Percentiles rank a stretch among this genome's conserved stretches.
Evolutionary conservation across 2,113 vertebrate species (phyloP).

Genomic region (Lynx canadensis): DNA sequence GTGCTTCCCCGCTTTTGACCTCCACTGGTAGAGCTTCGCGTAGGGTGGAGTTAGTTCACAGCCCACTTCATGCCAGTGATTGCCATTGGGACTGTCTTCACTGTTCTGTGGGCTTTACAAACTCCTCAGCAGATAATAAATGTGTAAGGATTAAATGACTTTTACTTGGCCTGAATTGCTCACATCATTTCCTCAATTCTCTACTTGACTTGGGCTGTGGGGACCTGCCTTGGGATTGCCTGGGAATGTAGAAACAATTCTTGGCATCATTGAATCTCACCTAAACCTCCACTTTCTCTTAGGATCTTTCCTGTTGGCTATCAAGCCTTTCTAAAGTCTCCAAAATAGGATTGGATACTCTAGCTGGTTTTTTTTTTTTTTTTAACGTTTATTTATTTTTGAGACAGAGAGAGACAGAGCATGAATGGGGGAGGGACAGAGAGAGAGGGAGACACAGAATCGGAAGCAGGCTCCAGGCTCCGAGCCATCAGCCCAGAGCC

Average conservation of each 20-base stretch:
- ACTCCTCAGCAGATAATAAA: background rate
- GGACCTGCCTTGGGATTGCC: background rate
- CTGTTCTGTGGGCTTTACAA: background rate
- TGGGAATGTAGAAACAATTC: background rate
- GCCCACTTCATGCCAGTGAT: background rate
- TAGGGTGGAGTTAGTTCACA: background rate
- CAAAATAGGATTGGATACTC: background rate
- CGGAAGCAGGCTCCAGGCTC: too few species aligned
- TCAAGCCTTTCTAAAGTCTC: background rate
- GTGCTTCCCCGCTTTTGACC: background rate
- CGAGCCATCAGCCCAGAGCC: too few species aligned
- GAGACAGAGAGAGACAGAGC: too few species aligned
- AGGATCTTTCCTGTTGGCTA: background rate
- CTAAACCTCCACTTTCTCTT: background rate
- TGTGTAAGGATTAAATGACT: background rate
- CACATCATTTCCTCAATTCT: background rate
- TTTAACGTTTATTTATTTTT: too few species aligned
- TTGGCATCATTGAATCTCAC: background rate
- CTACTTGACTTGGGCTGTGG: background rate
- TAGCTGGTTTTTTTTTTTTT: background rate
- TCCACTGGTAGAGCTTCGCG: background rate
- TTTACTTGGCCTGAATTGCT: background rate
- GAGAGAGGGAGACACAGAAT: too few species aligned
- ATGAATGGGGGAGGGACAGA: too few species aligned
- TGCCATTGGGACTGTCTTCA: background rate